Evolutionary conservation across 1,140 invertebrate species (phyloP).

Genomic region (Drosophila biarmipes): DNA sequence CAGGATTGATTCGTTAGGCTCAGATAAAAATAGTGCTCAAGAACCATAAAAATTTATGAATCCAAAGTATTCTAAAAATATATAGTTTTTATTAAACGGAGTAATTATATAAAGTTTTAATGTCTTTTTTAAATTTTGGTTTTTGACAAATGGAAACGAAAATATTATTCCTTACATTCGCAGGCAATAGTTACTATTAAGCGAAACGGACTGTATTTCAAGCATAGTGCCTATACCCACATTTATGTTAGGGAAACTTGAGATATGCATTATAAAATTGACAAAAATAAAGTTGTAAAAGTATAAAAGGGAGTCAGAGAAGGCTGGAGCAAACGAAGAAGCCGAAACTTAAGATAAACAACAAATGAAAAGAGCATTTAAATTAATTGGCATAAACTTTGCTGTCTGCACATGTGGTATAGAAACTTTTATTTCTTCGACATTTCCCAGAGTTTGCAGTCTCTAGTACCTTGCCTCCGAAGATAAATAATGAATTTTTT

Average conservation of each 20-base stretch:
- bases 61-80: too few relatives aligned
- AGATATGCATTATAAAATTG: conserved; percentile 17
- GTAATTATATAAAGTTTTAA: too few relatives aligned
- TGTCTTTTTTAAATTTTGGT: too few relatives aligned
- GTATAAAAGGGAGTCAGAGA: conserved; percentile 12
- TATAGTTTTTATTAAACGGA: too few relatives aligned
- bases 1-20: not conserved
- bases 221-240: conserved; percentile 22
- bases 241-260: conserved; percentile 16
- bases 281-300: conserved; percentile 31
- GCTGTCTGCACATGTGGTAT: conserved; percentile 29
- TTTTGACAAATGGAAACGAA: too few relatives aligned
- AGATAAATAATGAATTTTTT: conserved; percentile 19
- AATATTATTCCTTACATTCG: too few relatives aligned
- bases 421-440: conserved; percentile 2
- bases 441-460: conserved; percentile 3
- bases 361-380: conserved; percentile 55
- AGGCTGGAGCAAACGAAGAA: conserved; percentile 3
- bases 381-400: conserved; percentile 62
- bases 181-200: not conserved
- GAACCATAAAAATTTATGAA: too few relatives aligned
- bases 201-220: conserved; percentile 22
- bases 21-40: too few relatives aligned
- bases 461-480: conserved; percentile 3
- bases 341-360: conserved; percentile 63